These are phyloP conservation scores for Corythornis cristatus DNA, from an alignment of 2,113 vertebrate genomes.

Conservation along the genomic window DNA sequence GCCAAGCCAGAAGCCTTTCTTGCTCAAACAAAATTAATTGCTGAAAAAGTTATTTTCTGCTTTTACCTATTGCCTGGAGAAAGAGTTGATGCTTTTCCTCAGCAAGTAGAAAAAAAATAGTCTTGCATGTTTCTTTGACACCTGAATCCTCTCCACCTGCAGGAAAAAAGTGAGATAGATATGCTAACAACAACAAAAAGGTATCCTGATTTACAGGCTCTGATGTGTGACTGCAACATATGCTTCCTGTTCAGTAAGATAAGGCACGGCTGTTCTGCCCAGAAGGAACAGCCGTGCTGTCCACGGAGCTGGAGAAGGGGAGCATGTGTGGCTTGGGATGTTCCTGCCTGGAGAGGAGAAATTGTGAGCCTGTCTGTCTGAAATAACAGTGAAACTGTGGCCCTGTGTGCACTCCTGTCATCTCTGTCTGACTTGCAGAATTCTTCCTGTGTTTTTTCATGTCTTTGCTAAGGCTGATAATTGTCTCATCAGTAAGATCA, in stretches of 20 bases:
- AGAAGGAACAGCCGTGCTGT: fast-evolving
- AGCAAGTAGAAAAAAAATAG: neutral
- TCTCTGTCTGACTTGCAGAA: neutral
- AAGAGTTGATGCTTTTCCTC: neutral
- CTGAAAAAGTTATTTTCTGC: neutral
- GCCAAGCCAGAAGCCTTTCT: neutral
- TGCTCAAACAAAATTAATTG: constrained; percentile 41
- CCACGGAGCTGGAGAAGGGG: neutral
- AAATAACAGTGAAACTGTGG: neutral
- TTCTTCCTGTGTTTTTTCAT: neutral
- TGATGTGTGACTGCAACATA: neutral
- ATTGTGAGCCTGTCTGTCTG: neutral
- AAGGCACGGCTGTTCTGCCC: fast-evolving
- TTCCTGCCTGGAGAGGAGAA: neutral
- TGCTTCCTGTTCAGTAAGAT: neutral
- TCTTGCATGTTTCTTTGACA: neutral
- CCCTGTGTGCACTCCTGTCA: fast-evolving
- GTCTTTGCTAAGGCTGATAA: neutral
- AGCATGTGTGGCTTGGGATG: fast-evolving
- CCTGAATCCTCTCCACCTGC: constrained; percentile 9
- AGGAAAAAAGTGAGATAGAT: neutral
- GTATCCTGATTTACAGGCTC: neutral
- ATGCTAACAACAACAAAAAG: neutral
- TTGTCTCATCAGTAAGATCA: neutral
- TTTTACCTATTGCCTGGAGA: neutral